Percentiles rank a stretch among this genome's conserved stretches.
Evolutionary conservation across 2,888 invertebrate species (phyloP).

Genomic region (Eristalis pertinax): DNA sequence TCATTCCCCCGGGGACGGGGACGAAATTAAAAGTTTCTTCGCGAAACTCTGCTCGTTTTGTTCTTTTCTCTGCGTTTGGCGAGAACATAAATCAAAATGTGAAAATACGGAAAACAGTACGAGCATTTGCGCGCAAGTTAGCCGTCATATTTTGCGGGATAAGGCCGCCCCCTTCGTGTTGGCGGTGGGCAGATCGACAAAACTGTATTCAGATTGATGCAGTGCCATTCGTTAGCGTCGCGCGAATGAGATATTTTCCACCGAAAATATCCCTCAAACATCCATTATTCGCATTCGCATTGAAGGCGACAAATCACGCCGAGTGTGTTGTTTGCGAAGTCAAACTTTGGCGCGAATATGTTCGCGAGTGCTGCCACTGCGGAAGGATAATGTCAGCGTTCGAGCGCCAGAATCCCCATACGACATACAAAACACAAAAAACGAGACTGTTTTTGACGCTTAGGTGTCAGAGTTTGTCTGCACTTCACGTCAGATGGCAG

Average conservation of each 20-base stretch:
- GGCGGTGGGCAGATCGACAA: not conserved
- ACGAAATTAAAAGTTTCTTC: conserved; percentile 50
- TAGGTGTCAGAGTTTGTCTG: conserved; percentile 6
- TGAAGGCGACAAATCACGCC: conserved; percentile 43
- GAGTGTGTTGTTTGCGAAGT: conserved; percentile 21
- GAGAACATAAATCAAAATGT: conserved; percentile 29
- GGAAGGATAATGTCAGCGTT: conserved; percentile 3
- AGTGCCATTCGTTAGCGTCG: conserved; percentile 35
- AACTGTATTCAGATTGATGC: conserved; percentile 41
- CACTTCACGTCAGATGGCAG: conserved; percentile 18
- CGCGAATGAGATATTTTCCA: conserved; percentile 19
- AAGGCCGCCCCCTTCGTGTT: not conserved
- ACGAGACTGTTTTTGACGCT: conserved; percentile 25
- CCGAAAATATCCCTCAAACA: conserved; percentile 4
- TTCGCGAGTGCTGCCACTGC: not conserved
- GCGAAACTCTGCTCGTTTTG: not conserved
- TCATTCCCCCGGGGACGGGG: conserved; percentile 4
- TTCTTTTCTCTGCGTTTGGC: not conserved
- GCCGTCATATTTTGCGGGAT: conserved; percentile 6
- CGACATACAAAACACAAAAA: not conserved
- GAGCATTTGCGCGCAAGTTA: conserved; percentile 6
- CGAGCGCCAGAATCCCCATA: not conserved
- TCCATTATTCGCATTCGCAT: conserved; percentile 28
- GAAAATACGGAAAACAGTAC: not conserved
- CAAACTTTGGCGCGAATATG: conserved; percentile 20